Conservation (phyloP, 2,113 vertebrate species). For the Oreotrochilus melanogaster region DNA sequence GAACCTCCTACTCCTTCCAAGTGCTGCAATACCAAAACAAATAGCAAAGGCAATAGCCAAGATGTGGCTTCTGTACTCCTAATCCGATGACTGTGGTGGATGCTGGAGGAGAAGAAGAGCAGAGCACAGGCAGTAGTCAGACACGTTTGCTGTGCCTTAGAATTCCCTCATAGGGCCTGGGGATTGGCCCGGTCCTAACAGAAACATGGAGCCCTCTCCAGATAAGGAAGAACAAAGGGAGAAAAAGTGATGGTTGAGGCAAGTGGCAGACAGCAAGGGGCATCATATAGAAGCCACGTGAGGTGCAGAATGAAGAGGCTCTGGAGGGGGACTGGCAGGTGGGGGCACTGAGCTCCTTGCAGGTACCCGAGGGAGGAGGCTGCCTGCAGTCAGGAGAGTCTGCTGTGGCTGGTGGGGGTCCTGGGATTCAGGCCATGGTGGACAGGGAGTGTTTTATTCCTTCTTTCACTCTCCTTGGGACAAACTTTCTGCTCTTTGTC, state of each 20-base stretch:
- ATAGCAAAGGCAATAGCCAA: background rate
- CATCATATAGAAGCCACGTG: accelerated
- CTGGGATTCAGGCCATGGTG: accelerated
- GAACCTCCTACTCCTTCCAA: background rate
- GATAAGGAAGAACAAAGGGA: background rate
- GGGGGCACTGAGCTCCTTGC: background rate
- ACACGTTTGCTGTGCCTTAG: background rate
- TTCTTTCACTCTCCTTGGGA: background rate
- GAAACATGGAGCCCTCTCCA: background rate
- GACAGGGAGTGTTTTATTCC: background rate
- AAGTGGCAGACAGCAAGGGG: background rate
- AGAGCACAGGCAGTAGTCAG: background rate
- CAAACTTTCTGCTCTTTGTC: background rate
- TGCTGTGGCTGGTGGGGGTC: accelerated
- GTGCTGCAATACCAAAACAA: background rate
- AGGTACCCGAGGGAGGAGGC: background rate
- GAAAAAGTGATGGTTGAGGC: background rate
- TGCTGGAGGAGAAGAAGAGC: background rate
- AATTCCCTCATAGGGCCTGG: background rate
- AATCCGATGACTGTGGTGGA: background rate
- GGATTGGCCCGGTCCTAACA: background rate
- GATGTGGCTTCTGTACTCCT: background rate
- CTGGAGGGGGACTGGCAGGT: accelerated
- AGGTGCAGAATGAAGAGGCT: background rate
- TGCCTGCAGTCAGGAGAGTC: background rate